These are phyloP conservation scores for Scarus forsteni DNA, from an alignment of 2,797 vertebrate genomes.

Conservation along the genomic window DNA sequence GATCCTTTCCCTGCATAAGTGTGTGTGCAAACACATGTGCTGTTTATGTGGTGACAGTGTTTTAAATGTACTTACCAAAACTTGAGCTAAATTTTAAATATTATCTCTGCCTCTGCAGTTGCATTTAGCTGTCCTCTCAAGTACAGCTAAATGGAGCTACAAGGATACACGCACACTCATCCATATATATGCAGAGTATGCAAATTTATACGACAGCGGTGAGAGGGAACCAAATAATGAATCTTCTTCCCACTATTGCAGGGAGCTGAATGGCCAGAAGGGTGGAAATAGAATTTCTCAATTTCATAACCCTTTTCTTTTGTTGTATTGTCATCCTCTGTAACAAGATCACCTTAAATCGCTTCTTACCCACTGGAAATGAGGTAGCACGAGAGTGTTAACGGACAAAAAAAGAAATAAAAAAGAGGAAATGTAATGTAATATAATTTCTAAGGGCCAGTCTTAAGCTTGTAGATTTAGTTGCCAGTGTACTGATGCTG, in stretches of 20 bases:
- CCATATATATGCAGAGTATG: conserved; percentile 42
- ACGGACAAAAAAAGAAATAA: conserved; percentile 28
- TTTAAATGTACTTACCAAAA: conserved; percentile 18
- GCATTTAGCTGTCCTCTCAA: conserved; percentile 24
- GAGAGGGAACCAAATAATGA: conserved; percentile 63
- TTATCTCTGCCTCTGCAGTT: conserved; percentile 14
- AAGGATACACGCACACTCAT: conserved; percentile 12
- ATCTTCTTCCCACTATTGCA: conserved; percentile 53
- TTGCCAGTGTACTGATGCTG: conserved; percentile 25
- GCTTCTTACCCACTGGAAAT: conserved; percentile 44
- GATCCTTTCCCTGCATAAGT: no score
- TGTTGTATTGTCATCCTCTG: conserved; percentile 68
- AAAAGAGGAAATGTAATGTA: conserved; percentile 24
- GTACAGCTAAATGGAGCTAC: conserved; percentile 15
- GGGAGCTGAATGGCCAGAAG: conserved; percentile 67
- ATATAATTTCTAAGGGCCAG: conserved; percentile 20
- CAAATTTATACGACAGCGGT: conserved; percentile 51
- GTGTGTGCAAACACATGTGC: neutral
- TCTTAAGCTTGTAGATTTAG: conserved; percentile 24
- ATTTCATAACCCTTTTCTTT: conserved; percentile 74
- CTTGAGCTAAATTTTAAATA: conserved; percentile 19
- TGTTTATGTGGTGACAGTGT: conserved; percentile 3
- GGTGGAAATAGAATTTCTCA: conserved; percentile 73
- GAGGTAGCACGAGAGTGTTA: conserved; percentile 47
- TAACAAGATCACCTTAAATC: conserved; percentile 73